Evolutionary conservation across 2,797 vertebrate genomes (phyloP).

Genomic region (Zalophus californianus): DNA sequence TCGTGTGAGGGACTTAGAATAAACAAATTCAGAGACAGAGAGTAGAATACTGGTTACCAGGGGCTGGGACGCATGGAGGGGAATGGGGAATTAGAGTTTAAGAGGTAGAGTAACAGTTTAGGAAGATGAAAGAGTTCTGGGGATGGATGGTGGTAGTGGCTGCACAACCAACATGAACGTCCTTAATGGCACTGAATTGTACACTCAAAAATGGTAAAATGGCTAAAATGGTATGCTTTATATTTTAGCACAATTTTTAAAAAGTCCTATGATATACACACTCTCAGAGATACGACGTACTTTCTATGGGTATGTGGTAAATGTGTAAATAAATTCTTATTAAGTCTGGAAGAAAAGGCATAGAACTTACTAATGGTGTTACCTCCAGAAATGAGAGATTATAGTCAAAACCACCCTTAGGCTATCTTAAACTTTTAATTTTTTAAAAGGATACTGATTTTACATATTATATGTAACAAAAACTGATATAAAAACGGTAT

Average conservation of each 20-base stretch:
- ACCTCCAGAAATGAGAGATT: slow-evolving; percentile 20
- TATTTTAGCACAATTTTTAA: background rate
- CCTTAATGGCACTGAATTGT: background rate
- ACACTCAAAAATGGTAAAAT: background rate
- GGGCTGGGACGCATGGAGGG: background rate
- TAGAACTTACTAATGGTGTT: background rate
- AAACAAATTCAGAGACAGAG: background rate
- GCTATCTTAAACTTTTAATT: slow-evolving; percentile 49
- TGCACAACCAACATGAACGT: background rate
- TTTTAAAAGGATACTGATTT: slow-evolving; percentile 62
- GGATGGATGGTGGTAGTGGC: background rate
- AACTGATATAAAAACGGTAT: slow-evolving; percentile 34
- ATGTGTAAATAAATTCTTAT: background rate
- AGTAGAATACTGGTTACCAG: background rate
- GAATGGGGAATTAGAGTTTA: background rate
- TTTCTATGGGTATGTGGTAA: background rate
- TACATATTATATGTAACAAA: slow-evolving; percentile 54
- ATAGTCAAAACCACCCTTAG: background rate
- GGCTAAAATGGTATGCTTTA: background rate
- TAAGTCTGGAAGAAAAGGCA: background rate
- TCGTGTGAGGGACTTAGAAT: background rate
- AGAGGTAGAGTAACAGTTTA: background rate
- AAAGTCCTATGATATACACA: background rate
- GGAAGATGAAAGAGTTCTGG: background rate
- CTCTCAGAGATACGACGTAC: background rate